Conservation (phyloP, 2,113 vertebrate genomes). For the Ciconia boyciana region DNA sequence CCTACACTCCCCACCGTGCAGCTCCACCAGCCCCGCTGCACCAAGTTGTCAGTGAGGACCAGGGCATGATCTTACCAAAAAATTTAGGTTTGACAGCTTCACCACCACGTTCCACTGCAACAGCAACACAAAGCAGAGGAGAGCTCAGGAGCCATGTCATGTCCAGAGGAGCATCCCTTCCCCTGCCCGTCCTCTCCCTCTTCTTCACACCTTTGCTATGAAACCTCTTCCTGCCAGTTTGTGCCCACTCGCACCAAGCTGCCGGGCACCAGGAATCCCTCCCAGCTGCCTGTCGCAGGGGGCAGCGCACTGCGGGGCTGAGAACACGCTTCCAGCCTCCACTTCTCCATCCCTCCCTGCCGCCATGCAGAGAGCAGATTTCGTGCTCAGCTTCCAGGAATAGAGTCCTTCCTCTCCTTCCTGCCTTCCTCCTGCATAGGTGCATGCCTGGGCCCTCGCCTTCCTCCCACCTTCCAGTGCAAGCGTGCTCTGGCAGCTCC, state of each 20-base stretch:
- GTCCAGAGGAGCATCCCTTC: not conserved
- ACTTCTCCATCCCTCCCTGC: not conserved
- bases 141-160: not conserved
- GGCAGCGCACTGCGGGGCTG: not conserved
- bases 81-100: fast-evolving
- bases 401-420: not conserved
- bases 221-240: not conserved
- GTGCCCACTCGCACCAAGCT: not conserved
- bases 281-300: not conserved
- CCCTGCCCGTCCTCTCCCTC: not conserved
- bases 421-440: not conserved
- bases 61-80: not conserved
- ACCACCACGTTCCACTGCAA: not conserved
- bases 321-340: fast-evolving
- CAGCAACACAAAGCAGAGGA: not conserved
- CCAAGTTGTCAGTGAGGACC: not conserved
- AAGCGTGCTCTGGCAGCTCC: no score
- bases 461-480: not conserved
- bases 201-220: not conserved
- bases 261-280: not conserved
- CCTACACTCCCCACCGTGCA: fast-evolving
- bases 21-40: not conserved
- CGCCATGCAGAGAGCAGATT: not conserved
- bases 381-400: not conserved
- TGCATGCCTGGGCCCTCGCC: not conserved